phyloP scores from a whole-genome alignment of 2,113 vertebrate genomes.

The Rallus limicola region DNA sequence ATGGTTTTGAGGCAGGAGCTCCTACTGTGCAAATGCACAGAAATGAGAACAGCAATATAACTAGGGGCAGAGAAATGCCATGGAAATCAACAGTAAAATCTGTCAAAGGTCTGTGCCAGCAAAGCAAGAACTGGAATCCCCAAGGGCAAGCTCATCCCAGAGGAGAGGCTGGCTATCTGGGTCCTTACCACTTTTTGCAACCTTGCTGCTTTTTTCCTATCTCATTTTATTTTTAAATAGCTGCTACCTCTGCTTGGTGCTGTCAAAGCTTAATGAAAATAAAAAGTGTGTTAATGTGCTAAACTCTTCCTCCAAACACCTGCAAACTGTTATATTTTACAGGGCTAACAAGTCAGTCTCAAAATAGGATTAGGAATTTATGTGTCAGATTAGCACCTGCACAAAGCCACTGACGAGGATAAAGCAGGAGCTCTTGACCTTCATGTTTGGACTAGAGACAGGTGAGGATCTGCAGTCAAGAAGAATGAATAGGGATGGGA shows the following conservation, averaged over 20 bases:
- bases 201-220: background rate
- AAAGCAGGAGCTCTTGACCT: background rate
- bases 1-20: background rate
- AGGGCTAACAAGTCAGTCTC: slow-evolving; percentile 19
- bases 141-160: background rate
- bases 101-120: background rate
- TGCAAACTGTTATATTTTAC: background rate
- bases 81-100: background rate
- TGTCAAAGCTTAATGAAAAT: slow-evolving; percentile 17
- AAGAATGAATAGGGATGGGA: background rate
- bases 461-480: background rate
- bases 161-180: background rate
- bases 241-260: background rate
- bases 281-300: slow-evolving; percentile 3
- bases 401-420: background rate
- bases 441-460: background rate
- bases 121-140: background rate
- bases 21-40: background rate
- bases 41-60: background rate
- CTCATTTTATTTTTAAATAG: background rate
- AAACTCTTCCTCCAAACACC: slow-evolving; percentile 9
- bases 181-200: background rate
- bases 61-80: background rate
- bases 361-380: slow-evolving; percentile 19
- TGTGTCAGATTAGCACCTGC: slow-evolving; percentile 8